These are phyloP conservation scores for Alethe castanea DNA, from an alignment of 2,113 vertebrate species.

Conservation along the genomic window DNA sequence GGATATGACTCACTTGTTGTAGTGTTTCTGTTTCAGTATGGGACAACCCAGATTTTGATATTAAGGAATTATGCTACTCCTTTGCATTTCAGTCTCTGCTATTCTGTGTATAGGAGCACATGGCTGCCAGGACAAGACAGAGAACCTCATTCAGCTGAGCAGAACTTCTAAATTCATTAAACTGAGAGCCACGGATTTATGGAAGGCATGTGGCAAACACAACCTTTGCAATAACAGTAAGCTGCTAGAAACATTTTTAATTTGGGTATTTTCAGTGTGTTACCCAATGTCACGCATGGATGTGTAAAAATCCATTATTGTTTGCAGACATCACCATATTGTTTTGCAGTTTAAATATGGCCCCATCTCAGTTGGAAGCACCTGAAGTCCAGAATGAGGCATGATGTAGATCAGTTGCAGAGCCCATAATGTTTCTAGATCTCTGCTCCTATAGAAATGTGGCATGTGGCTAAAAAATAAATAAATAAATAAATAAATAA, in stretches of 20 bases:
- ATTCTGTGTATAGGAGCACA: not conserved
- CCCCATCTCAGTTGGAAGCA: not conserved
- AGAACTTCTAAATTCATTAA: not conserved
- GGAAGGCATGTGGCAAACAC: not conserved
- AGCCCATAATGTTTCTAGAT: not conserved
- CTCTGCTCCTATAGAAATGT: not conserved
- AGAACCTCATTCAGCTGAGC: not conserved
- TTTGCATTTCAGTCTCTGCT: not conserved
- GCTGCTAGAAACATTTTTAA: not conserved
- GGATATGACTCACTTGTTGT: not conserved
- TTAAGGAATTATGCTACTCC: not conserved
- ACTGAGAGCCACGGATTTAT: rapidly evolving
- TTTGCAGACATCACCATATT: not conserved
- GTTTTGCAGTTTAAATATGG: not conserved
- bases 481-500: too few relatives aligned
- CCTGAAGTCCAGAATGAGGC: not conserved
- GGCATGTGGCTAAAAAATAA: not conserved
- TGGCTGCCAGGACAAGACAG: not conserved
- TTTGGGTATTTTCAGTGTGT: not conserved
- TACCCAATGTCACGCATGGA: not conserved
- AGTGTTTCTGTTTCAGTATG: not conserved
- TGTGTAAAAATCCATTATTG: not conserved
- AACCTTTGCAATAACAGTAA: not conserved
- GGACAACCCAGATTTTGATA: not conserved
- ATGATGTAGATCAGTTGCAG: not conserved